Percentiles rank a stretch among this genome's conserved stretches.
phyloP scores from a whole-genome alignment of 2,113 vertebrate species.

The Dermatemys mawii region DNA sequence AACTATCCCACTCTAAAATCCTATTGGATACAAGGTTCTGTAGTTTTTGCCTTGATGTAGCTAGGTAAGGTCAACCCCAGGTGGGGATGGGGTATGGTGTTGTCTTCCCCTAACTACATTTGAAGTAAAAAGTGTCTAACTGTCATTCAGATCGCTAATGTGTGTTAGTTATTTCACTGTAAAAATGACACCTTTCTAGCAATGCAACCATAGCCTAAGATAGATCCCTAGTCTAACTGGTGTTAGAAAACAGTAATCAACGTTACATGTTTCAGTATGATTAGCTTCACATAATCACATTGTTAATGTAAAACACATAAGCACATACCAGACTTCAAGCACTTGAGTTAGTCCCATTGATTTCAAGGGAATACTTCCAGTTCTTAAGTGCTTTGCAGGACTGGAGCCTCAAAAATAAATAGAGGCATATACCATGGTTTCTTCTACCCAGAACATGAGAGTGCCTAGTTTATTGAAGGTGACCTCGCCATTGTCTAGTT shows the following conservation, averaged over 20 bases:
- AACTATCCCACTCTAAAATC: neutral
- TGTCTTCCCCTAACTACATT: neutral
- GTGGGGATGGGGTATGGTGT: neutral
- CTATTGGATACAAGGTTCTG: accelerated
- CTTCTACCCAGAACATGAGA: neutral
- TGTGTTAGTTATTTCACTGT: neutral
- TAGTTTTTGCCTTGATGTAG: neutral
- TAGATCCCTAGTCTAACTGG: neutral
- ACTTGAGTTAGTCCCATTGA: neutral
- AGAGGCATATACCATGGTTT: neutral
- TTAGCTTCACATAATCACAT: neutral
- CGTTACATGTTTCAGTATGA: accelerated
- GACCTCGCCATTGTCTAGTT: neutral
- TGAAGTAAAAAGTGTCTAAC: neutral
- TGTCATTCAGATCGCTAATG: neutral
- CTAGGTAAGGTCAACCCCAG: neutral
- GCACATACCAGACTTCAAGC: accelerated
- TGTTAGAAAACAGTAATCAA: neutral
- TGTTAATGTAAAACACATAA: neutral
- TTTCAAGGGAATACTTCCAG: neutral
- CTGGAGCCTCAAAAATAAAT: neutral
- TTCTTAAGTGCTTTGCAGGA: neutral
- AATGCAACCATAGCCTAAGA: neutral
- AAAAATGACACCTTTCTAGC: neutral
- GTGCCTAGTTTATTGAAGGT: neutral